Evolutionary conservation across 2,888 invertebrate species (phyloP).

Genomic region (Andrena dorsata): DNA sequence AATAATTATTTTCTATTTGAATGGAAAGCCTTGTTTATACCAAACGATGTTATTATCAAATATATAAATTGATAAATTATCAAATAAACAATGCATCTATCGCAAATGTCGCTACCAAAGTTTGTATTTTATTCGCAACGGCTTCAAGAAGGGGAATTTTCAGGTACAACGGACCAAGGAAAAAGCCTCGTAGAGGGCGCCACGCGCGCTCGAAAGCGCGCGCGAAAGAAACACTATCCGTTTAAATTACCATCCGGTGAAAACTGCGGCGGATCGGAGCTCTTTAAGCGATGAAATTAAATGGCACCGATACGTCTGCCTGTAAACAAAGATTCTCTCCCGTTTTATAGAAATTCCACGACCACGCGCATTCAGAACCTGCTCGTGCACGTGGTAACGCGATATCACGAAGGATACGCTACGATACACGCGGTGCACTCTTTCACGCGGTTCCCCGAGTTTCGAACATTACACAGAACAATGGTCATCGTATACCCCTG

Average conservation of each 20-base stretch:
- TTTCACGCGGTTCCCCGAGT: conserved; percentile 44
- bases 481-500: conserved; percentile 44
- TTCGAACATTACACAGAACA: conserved; percentile 50
- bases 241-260: conserved; percentile 18
- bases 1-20: no score
- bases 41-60: no score
- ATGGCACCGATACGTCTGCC: conserved; percentile 9
- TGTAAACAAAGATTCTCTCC: conserved; percentile 40
- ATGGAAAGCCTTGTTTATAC: no score
- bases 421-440: conserved; percentile 56
- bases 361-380: conserved; percentile 38
- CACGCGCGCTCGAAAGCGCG: conserved; percentile 3
- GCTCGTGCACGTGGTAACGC: conserved; percentile 59
- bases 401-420: conserved; percentile 55
- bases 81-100: no score
- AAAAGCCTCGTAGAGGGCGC: neutral
- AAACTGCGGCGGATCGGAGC: neutral
- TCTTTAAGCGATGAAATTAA: conserved; percentile 15
- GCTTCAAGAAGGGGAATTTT: neutral
- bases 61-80: no score
- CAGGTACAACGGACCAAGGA: neutral
- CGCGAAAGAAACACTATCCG: conserved; percentile 10
- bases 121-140: no score
- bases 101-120: no score
- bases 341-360: conserved; percentile 30